Evolutionary conservation across 37 sponge, comb jelly and placozoan genomes (phyloP).

Genomic region (Spongilla lacustris): DNA sequence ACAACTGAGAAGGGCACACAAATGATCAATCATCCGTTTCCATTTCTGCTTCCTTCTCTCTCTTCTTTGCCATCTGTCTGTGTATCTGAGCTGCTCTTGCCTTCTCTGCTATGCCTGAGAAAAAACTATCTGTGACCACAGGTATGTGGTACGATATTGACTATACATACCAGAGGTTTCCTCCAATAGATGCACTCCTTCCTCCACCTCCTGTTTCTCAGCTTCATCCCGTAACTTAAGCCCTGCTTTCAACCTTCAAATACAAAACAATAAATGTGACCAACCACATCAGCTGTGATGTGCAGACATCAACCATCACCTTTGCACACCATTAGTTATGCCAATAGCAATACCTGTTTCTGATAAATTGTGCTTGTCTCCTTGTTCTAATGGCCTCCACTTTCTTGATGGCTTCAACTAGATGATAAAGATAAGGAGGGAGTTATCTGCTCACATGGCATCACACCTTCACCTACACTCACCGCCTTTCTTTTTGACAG

Average conservation of each 20-base stretch:
- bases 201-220: slow-evolving; percentile 88
- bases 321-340: neutral
- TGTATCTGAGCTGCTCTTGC: slow-evolving; percentile 58
- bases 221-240: slow-evolving; percentile 86
- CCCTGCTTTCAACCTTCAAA: slow-evolving; percentile 85
- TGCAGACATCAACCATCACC: no score
- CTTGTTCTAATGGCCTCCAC: slow-evolving; percentile 82
- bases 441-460: no score
- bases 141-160: neutral
- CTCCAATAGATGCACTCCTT: slow-evolving; percentile 87
- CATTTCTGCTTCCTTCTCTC: slow-evolving; percentile 58
- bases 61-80: slow-evolving; percentile 36
- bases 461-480: no score
- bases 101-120: slow-evolving; percentile 34
- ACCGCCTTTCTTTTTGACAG: no score
- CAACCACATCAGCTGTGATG: neutral
- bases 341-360: slow-evolving; percentile 77
- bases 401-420: slow-evolving; percentile 82
- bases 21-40: slow-evolving; percentile 35
- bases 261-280: neutral
- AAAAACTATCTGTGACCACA: neutral
- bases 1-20: no score
- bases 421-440: neutral
- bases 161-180: slow-evolving; percentile 60
- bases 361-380: slow-evolving; percentile 92